phyloP scores from a whole-genome alignment of 2,797 vertebrate species.

The Cossypha polioptera region DNA sequence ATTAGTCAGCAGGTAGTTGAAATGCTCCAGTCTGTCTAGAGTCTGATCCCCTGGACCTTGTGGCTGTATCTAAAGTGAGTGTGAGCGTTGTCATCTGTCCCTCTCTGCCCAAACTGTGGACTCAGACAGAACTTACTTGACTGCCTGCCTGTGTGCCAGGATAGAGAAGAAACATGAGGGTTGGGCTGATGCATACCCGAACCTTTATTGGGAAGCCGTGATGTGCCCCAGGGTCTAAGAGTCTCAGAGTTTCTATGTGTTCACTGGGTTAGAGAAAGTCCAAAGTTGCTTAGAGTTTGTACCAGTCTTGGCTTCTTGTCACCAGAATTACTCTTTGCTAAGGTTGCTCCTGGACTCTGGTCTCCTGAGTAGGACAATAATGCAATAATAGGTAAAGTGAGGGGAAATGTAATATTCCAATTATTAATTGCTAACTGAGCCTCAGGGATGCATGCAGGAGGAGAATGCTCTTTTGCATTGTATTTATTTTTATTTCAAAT shows the following conservation, averaged over 20 bases:
- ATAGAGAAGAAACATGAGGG: background rate
- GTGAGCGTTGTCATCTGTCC: background rate
- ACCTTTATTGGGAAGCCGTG: background rate
- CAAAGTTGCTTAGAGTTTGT: background rate
- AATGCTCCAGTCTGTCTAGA: background rate
- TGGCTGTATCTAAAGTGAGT: background rate
- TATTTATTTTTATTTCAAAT: slow-evolving; percentile 41
- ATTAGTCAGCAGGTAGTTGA: background rate
- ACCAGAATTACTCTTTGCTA: background rate
- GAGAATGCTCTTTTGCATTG: background rate
- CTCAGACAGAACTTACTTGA: background rate
- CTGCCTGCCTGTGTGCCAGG: background rate
- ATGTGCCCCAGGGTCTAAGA: background rate
- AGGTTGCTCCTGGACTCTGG: background rate
- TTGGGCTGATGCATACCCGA: background rate
- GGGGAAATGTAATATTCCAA: background rate
- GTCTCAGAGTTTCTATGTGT: background rate
- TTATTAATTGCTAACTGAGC: background rate
- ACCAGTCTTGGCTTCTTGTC: background rate
- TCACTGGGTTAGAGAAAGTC: background rate
- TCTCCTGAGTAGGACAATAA: background rate
- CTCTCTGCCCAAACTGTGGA: background rate
- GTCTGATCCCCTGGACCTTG: background rate
- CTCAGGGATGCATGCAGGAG: background rate
- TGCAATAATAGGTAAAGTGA: background rate